Evolutionary conservation across 2,113 vertebrate species (phyloP).

Genomic region (Harpagus bidentatus): DNA sequence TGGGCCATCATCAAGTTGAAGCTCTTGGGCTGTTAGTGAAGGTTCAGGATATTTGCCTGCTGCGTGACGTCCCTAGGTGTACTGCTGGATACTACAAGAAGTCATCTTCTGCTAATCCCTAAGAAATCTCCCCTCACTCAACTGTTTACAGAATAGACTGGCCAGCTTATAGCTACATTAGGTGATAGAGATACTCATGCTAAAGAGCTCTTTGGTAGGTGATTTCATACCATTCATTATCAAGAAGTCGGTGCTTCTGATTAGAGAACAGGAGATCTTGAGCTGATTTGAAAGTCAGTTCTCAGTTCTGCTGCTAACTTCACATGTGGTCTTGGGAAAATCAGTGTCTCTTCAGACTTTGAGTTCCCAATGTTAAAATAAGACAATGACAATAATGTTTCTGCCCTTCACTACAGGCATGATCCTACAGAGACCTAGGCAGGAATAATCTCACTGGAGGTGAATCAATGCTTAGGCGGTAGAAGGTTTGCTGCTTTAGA

Average conservation of each 20-base stretch:
- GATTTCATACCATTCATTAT: not conserved
- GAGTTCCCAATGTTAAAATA: not conserved
- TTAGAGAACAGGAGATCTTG: not conserved
- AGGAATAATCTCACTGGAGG: not conserved
- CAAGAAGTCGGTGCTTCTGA: not conserved
- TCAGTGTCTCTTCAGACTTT: not conserved
- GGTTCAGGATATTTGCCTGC: not conserved
- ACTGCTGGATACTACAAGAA: not conserved
- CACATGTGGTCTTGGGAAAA: not conserved
- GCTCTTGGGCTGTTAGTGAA: not conserved
- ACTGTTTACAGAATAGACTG: not conserved
- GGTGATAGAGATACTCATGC: not conserved
- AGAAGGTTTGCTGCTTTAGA: not conserved
- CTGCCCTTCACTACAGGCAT: not conserved
- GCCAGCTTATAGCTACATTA: not conserved
- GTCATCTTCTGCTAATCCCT: not conserved
- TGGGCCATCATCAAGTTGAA: not conserved
- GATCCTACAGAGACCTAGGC: not conserved
- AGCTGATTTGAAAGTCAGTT: not conserved
- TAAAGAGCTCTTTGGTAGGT: not conserved
- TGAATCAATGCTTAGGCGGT: not conserved
- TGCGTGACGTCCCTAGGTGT: no score
- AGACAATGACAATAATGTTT: not conserved
- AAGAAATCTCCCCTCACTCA: not conserved
- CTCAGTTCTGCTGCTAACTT: not conserved